Evolutionary conservation across 2,888 invertebrate species (phyloP), one percentile per base, ranked within the genome.

Genomic region (Patella depressa): DNA sequence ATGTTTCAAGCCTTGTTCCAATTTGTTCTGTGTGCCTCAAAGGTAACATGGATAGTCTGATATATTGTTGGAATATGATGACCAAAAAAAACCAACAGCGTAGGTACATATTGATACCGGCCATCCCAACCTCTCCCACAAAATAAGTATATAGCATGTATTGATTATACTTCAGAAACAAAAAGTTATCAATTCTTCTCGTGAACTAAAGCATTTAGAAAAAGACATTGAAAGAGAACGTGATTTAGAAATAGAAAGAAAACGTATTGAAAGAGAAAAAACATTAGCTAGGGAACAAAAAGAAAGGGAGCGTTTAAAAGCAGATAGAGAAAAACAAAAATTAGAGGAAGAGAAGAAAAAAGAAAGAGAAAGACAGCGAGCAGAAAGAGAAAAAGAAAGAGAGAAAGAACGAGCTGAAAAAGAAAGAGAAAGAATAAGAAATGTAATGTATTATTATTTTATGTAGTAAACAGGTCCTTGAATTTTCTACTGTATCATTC

Each of bases 151-250:
- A 45, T 7, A 45, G 7, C 45, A 45, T 45, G 45, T 45, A 45
- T 45, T 45, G 45, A 45, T 45, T 45, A 7, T 53, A 54, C 19
- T 45, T 29, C n/a, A 88, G 88, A 88, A 87, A 86, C 84, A 84
- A 53, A 82, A 85, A 75, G 80, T 84, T 7, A 85, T 88, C 17
- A 84, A 82, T n/a, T 89, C 89, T 53, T 82, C 86, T 3, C 76
- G 85, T 45, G 85, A 87, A 75, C 59, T 84, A 19, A 83, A 83
- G 72, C 84, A 87, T 73, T 81, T 83, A 80, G 83, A 84, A 71
- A 78, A 82, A 19, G 83, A 85, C 29, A 79, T 75, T 17, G 81
- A 82, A 72, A 84, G 81, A 71, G 76, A 74, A 72, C 83, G 82
- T 34, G 81, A 80, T 53, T 80, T 82, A 34, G 83, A 84, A 71